Conservation (phyloP, 2,113 vertebrate species). For the Vulpes lagopus region DNA sequence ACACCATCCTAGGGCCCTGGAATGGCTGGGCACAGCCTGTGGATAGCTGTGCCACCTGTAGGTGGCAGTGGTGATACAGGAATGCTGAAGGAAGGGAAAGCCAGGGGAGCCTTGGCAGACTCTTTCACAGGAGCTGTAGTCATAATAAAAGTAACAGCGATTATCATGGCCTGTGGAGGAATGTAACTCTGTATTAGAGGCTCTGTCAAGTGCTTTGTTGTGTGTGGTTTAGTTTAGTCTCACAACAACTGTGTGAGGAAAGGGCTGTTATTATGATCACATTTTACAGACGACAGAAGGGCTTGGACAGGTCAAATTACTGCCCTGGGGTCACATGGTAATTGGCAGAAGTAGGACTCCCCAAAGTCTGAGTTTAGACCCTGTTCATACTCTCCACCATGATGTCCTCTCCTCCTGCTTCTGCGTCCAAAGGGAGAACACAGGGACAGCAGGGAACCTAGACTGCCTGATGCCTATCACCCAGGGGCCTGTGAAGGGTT, state of each 20-base stretch:
- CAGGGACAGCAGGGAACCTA: neutral
- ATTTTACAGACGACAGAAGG: neutral
- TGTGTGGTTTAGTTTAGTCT: neutral
- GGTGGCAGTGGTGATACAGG: slow-evolving; percentile 73
- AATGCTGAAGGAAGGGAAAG: neutral
- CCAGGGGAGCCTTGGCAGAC: neutral
- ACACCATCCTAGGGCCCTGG: neutral
- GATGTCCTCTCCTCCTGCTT: neutral
- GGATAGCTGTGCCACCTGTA: slow-evolving; percentile 58
- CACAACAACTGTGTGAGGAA: neutral
- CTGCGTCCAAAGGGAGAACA: neutral
- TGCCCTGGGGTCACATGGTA: neutral
- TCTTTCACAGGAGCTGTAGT: neutral
- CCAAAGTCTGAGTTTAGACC: neutral
- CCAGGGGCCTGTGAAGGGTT: neutral
- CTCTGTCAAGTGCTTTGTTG: neutral
- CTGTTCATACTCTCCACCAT: neutral
- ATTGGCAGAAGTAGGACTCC: neutral
- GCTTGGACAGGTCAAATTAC: neutral
- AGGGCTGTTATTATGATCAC: neutral
- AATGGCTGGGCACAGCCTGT: neutral
- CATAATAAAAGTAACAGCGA: neutral
- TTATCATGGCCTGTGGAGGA: neutral
- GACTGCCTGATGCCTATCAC: neutral
- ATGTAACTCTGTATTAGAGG: neutral